phyloP scores from a whole-genome alignment of 2,888 invertebrate species.

The Eilema depressum region DNA sequence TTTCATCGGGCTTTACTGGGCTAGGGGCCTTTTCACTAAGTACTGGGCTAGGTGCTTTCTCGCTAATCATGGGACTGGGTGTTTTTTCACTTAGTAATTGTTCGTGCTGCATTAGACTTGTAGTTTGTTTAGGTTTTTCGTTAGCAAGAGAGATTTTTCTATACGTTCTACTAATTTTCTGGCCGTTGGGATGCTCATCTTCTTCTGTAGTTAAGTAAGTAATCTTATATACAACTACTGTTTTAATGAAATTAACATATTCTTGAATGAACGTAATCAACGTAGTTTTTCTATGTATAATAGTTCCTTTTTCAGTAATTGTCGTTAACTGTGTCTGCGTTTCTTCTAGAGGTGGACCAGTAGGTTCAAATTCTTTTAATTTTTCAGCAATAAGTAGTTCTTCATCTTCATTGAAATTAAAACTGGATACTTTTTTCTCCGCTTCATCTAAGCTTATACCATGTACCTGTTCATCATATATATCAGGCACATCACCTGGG shows the following conservation, averaged over 20 bases:
- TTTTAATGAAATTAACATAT: constrained; percentile 42
- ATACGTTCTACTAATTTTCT: constrained; percentile 30
- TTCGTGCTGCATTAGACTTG: constrained; percentile 18
- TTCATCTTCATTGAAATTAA: constrained; percentile 42
- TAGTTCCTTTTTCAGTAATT: constrained; percentile 25
- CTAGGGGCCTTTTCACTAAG: background rate
- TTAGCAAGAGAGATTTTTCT: constrained; percentile 41
- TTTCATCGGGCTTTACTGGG: constrained; percentile 8
- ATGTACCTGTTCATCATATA: background rate
- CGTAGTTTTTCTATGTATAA: constrained; percentile 31
- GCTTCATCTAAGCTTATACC: constrained; percentile 12
- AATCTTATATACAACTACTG: constrained; percentile 41
- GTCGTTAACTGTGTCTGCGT: constrained; percentile 20
- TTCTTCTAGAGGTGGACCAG: constrained; percentile 35
- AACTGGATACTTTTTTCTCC: constrained; percentile 25
- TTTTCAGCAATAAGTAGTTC: constrained; percentile 46
- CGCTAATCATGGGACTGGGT: background rate
- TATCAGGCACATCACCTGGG: background rate
- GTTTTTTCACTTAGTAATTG: constrained; percentile 6
- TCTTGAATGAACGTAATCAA: constrained; percentile 39
- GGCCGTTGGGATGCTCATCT: constrained; percentile 40
- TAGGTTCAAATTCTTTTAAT: constrained; percentile 46
- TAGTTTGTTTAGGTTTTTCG: constrained; percentile 35
- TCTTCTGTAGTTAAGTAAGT: constrained; percentile 47
- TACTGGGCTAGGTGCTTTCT: constrained; percentile 14